A percentile compares a stretch with the other conserved stretches of the same genome.
These are phyloP conservation scores for Zoanthus gigantus DNA, from an alignment of 92 coral and sea anemone species.

Conservation along the genomic window DNA sequence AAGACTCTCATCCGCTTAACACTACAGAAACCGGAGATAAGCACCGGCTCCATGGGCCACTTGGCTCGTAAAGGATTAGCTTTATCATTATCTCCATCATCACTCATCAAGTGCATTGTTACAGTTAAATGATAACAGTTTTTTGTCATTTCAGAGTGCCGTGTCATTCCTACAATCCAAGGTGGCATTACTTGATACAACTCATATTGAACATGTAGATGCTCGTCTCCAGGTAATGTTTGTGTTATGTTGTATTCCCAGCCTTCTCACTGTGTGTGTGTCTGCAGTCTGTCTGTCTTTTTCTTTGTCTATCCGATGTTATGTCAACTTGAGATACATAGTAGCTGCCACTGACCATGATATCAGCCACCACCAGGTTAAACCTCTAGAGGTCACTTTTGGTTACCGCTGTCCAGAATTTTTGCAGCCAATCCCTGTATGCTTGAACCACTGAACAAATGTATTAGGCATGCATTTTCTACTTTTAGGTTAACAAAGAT, in stretches of 20 bases:
- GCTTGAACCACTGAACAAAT: neutral
- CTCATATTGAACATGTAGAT: conserved; percentile 93
- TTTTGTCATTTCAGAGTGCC: conserved; percentile 72
- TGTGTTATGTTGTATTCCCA: too few species aligned
- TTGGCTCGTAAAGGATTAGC: too few species aligned
- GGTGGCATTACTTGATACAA: conserved; percentile 91
- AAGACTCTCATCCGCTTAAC: too few species aligned
- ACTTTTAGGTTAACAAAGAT: neutral
- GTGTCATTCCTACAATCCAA: conserved; percentile 88
- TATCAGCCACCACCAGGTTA: neutral
- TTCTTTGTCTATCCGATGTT: too few species aligned
- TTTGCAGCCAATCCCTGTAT: neutral
- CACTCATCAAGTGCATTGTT: neutral
- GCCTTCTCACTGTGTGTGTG: neutral
- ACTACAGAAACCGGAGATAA: too few species aligned
- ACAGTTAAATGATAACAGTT: neutral
- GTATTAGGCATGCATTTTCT: neutral
- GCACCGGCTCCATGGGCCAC: too few species aligned
- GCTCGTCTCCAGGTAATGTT: conserved; percentile 91
- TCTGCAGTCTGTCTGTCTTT: neutral
- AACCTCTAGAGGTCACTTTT: neutral
- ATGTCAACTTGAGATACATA: neutral
- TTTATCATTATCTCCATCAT: too few species aligned
- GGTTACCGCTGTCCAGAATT: neutral
- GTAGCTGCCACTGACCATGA: neutral